A percentile compares a stretch with the other conserved stretches of the same genome.
Evolutionary conservation across 2,888 invertebrate species (phyloP).

Genomic region (Gymnoscelis rufifasciata): DNA sequence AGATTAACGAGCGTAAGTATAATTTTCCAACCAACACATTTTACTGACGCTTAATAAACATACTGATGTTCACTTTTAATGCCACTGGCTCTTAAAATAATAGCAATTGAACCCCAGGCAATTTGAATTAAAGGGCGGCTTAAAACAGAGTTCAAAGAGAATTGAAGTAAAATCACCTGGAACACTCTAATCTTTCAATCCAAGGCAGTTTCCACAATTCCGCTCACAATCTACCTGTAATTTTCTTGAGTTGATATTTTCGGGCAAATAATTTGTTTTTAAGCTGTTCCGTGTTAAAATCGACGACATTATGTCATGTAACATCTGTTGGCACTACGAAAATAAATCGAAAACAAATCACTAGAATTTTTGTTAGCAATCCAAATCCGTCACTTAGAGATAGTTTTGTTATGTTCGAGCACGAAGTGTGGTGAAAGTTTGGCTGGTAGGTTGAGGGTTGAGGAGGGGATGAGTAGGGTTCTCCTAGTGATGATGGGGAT

Average conservation of each 20-base stretch:
- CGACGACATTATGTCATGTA: conserved; percentile 38
- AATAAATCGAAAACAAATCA: conserved; percentile 51
- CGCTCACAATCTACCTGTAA: background rate
- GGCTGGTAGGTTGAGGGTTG: conserved; percentile 19
- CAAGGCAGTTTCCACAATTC: background rate
- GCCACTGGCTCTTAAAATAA: too few species aligned
- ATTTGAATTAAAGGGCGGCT: too few species aligned
- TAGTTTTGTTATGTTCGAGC: conserved; percentile 39
- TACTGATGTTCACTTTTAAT: too few species aligned
- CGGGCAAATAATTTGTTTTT: background rate
- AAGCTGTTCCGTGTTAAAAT: conserved; percentile 1
- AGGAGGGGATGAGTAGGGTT: conserved; percentile 20
- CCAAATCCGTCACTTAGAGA: conserved; percentile 49
- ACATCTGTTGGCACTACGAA: conserved; percentile 51
- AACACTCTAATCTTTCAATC: background rate
- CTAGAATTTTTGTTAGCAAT: conserved; percentile 54
- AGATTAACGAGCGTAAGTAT: too few species aligned
- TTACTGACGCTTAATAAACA: too few species aligned
- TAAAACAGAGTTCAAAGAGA: background rate
- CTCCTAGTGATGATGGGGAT: conserved; percentile 29
- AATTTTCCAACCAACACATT: too few species aligned
- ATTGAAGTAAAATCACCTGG: background rate
- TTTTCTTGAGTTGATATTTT: background rate
- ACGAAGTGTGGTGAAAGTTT: conserved; percentile 25
- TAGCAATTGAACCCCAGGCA: too few species aligned